phyloP scores from a whole-genome alignment of 2,113 vertebrate genomes.

The Chrysemys picta region DNA sequence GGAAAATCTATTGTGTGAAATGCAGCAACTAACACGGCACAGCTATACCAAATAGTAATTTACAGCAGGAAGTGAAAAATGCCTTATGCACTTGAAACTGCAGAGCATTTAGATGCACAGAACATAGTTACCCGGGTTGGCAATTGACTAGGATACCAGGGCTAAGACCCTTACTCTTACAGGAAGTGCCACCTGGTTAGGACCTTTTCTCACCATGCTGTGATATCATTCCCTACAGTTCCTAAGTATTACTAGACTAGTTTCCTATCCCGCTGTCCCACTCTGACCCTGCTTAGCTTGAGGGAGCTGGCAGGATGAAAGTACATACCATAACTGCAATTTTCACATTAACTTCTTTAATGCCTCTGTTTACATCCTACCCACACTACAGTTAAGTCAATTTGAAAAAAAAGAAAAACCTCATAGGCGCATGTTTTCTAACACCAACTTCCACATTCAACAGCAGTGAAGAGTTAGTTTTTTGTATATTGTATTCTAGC shows the following conservation, averaged over 20 bases:
- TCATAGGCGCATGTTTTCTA: slow-evolving; percentile 12
- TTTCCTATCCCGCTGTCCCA: not conserved
- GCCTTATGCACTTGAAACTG: not conserved
- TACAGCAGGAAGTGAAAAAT: not conserved
- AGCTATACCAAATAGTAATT: not conserved
- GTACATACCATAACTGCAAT: not conserved
- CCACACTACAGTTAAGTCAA: not conserved
- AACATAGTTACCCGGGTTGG: not conserved
- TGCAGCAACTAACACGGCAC: not conserved
- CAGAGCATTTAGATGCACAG: not conserved
- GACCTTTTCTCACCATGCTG: not conserved
- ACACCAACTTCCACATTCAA: slow-evolving; percentile 18
- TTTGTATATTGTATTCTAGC: slow-evolving; percentile 13
- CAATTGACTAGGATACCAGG: not conserved
- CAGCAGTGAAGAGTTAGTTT: slow-evolving; percentile 44
- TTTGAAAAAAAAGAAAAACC: not conserved
- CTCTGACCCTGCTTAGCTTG: not conserved
- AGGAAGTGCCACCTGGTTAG: not conserved
- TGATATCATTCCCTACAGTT: not conserved
- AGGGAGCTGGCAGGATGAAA: not conserved
- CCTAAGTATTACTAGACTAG: accelerated
- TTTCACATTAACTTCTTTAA: not conserved
- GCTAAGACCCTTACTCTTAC: not conserved
- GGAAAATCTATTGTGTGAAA: not conserved
- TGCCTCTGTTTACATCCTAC: not conserved